phyloP scores from a whole-genome alignment of 1,140 invertebrate genomes.

The Zophobas atratus region DNA sequence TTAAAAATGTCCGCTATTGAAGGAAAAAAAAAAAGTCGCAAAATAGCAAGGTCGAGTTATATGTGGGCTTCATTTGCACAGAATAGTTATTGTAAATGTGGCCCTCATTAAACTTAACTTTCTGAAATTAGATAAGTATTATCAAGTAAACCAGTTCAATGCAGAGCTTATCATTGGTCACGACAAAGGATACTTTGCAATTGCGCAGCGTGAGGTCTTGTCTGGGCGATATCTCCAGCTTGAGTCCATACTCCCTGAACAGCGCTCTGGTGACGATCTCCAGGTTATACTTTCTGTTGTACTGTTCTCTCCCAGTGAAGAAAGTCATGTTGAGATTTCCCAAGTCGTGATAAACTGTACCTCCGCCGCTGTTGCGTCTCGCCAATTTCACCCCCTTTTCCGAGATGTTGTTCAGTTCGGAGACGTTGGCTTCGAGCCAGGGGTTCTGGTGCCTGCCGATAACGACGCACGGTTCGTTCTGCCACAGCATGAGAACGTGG shows the following conservation, averaged over 20 bases:
- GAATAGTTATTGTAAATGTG: too few relatives aligned
- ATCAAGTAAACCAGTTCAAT: not conserved
- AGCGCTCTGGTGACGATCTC: constrained; percentile 87
- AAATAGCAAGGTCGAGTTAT: too few relatives aligned
- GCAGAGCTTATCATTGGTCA: not conserved
- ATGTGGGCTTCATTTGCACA: too few relatives aligned
- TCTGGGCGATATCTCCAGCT: constrained; percentile 81
- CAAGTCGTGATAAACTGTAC: constrained; percentile 95
- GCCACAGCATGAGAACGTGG: constrained; percentile 91
- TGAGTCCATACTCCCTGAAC: constrained; percentile 83
- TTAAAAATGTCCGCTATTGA: too few relatives aligned
- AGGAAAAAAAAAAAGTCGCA: too few relatives aligned
- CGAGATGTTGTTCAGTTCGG: constrained; percentile 69
- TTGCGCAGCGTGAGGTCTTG: constrained; percentile 89
- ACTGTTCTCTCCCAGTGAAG: constrained; percentile 83
- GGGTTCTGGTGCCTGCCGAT: constrained; percentile 98
- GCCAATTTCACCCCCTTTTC: constrained; percentile 81
- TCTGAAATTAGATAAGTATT: not conserved
- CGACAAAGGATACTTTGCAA: constrained; percentile 80
- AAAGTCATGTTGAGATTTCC: constrained; percentile 96
- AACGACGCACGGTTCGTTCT: constrained; percentile 94
- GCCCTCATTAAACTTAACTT: not conserved
- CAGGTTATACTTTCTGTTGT: constrained; percentile 89
- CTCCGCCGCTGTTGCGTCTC: constrained; percentile 95
- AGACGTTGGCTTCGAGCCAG: constrained; percentile 90